phyloP scores from a whole-genome alignment of 2,113 vertebrate species.

The western clawed frog (Xenopus tropicalis) region DNA sequence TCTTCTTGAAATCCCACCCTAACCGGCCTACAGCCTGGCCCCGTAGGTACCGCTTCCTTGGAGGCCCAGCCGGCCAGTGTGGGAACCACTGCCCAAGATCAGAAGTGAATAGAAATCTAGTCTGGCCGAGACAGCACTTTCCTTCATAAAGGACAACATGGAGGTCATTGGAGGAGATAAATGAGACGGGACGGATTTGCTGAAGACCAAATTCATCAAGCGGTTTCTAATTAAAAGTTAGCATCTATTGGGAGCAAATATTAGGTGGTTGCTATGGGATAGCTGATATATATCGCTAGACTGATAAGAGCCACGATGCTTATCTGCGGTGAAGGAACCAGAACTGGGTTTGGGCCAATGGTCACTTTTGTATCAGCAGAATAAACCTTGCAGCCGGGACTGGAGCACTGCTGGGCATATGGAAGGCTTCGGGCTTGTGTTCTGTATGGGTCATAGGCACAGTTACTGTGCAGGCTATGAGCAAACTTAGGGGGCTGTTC shows the following conservation, averaged over 20 bases:
- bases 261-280: background rate
- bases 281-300: conserved; percentile 25
- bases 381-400: no score
- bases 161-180: conserved; percentile 22
- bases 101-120: background rate
- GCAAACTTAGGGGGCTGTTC: no score
- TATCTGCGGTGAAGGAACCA: background rate
- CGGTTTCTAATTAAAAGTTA: conserved; percentile 35
- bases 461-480: no score
- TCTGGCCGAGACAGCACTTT: conserved; percentile 23
- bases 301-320: conserved; percentile 7
- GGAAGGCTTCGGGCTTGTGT: no score
- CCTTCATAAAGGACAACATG: conserved; percentile 23
- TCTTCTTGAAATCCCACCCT: no score
- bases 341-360: background rate
- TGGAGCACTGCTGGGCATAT: no score
- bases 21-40: no score
- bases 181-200: conserved; percentile 11
- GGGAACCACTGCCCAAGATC: background rate
- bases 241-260: conserved; percentile 3
- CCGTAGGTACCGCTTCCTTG: no score
- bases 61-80: no score
- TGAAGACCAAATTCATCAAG: conserved; percentile 32
- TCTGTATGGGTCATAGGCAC: no score
- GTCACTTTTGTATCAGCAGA: no score